Evolutionary conservation across 2,113 vertebrate genomes (phyloP).

Genomic region (Dissostichus mawsoni): DNA sequence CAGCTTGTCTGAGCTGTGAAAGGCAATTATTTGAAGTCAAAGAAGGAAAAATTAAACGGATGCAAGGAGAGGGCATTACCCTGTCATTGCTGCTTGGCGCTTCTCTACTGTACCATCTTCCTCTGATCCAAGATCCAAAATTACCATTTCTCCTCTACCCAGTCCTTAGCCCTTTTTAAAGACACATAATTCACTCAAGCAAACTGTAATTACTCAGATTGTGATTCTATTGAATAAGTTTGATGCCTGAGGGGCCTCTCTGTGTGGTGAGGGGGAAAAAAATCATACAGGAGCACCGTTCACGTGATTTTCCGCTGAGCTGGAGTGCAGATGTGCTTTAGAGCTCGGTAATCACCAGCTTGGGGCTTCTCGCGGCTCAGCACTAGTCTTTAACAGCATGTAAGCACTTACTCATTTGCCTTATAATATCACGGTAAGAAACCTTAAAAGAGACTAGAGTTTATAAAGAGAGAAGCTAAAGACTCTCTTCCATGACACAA

Average conservation of each 20-base stretch:
- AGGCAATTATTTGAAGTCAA: slow-evolving; percentile 33
- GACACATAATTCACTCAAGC: slow-evolving; percentile 68
- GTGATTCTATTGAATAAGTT: slow-evolving; percentile 63
- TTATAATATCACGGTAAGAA: slow-evolving; percentile 81
- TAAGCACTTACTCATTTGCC: slow-evolving; percentile 86
- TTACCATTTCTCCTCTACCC: slow-evolving; percentile 59
- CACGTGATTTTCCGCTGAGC: slow-evolving; percentile 67
- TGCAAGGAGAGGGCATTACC: slow-evolving; percentile 26
- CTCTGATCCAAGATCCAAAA: slow-evolving; percentile 63
- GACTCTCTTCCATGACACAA: slow-evolving; percentile 56
- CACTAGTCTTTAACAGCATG: slow-evolving; percentile 81
- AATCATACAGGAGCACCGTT: slow-evolving; percentile 43
- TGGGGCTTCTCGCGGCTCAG: slow-evolving; percentile 80
- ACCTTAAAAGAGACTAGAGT: slow-evolving; percentile 77
- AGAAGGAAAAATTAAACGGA: slow-evolving; percentile 3
- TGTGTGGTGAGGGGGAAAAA: background rate
- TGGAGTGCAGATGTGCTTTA: slow-evolving; percentile 83
- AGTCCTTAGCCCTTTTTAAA: slow-evolving; percentile 59
- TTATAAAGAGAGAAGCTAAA: slow-evolving; percentile 78
- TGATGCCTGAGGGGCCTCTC: slow-evolving; percentile 58
- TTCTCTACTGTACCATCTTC: slow-evolving; percentile 29
- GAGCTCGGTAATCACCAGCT: slow-evolving; percentile 81
- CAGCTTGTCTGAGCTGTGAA: slow-evolving; percentile 2
- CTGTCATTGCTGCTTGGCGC: slow-evolving; percentile 56
- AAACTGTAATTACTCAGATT: slow-evolving; percentile 74